A percentile compares a stretch with the other conserved stretches of the same genome.
Conservation (phyloP, 2,113 vertebrate species). For the Paramormyrops kingsleyae region DNA sequence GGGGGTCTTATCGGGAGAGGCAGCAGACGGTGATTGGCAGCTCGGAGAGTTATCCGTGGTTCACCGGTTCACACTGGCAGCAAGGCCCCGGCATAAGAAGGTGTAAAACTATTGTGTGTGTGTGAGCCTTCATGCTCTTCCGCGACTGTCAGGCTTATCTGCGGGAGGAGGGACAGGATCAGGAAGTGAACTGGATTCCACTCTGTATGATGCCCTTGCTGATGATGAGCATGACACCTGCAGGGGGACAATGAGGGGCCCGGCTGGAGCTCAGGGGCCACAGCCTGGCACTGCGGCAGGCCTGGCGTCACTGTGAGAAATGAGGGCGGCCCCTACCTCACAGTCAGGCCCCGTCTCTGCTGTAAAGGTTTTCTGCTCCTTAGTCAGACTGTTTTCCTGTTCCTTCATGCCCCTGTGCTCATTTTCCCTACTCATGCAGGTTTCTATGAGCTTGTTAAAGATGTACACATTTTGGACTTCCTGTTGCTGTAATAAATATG, state of each 20-base stretch:
- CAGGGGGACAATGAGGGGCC: neutral
- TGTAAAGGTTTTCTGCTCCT: slow-evolving; percentile 9
- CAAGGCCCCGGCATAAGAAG: neutral
- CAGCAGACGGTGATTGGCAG: slow-evolving; percentile 3
- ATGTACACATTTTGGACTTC: slow-evolving; percentile 20
- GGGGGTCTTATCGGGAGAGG: neutral
- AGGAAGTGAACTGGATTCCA: neutral
- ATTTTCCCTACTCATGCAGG: slow-evolving; percentile 12
- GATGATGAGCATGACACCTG: neutral
- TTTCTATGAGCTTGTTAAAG: slow-evolving; percentile 25
- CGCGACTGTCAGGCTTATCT: slow-evolving; percentile 1
- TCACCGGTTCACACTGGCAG: neutral
- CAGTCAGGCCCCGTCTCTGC: neutral
- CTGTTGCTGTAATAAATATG: slow-evolving; percentile 31
- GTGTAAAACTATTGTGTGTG: neutral
- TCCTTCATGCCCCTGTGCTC: slow-evolving; percentile 12
- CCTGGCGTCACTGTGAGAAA: slow-evolving; percentile 1
- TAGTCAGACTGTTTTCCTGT: slow-evolving; percentile 10
- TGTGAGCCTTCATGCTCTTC: neutral
- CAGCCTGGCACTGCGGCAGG: neutral
- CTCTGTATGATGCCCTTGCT: neutral
- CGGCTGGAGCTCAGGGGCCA: neutral
- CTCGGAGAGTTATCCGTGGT: neutral
- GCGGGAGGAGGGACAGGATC: neutral
- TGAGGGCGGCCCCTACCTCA: neutral